Base-by-base conservation (phyloP, 2,113 vertebrate genomes). In the Chionodraco myersi region DNA sequence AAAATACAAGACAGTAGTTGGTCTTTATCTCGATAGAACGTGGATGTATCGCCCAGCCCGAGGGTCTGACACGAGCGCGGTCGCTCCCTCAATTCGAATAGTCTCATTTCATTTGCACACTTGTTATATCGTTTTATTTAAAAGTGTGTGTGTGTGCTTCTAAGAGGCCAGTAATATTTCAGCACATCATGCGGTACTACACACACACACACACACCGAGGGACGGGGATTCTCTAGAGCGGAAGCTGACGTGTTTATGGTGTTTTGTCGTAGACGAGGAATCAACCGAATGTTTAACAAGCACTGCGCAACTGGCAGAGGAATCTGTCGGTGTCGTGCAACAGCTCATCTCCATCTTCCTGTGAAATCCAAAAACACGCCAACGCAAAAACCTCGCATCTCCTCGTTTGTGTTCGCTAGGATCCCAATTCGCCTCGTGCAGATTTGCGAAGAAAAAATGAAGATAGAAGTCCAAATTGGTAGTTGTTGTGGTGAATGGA, bases 401-500 rank as follows among this genome's bases (percentile, higher is more conserved):
- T 54, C 69, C 66, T 72, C 4, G 1, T 74, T 80, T 61, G 12
- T 36, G 6, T 16, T 51, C 21, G 6, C 69, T 77, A 30, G 76
- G 45, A 80, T 87, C n/a, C 70, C 73, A 36, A 86, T 90, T 88
- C 88, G 81, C 85, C 84, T 41, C 1, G 5, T 86, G 87, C 84
- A 72, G 69, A 75, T 80, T 88, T 83, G 75, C 51, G 1, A 36
- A 63, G 52, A 74, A 64, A 77, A 64, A 72, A 48, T 44, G 3
- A 18, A 54, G 23, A 52, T 16, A 45, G 60, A 69, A 36, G n/a
- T 47, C 26, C 63, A 73, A 72, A 56, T 77, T 45, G 36, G 41
- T 79, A 79, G 82, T 79, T 74, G 11, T 82, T 77, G 82, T 89
- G 66, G 60, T 85, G 84, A 91, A 90, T 70, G 87, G 79, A 56